Evolutionary conservation across 2,797 vertebrate species (phyloP).

Genomic region (Carcharodon carcharias): DNA sequence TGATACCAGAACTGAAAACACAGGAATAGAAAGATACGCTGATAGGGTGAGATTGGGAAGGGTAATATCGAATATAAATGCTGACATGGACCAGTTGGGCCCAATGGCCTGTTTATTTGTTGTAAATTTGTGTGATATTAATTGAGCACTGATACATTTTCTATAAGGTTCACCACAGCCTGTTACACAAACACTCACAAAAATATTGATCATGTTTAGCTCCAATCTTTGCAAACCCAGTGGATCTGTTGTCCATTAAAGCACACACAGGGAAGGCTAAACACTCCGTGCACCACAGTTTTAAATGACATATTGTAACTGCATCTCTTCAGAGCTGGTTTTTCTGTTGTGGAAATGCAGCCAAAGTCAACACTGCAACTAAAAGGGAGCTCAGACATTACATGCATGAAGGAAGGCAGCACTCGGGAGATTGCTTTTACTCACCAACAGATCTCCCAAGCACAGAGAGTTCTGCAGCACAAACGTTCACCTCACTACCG

Average conservation of each 20-base stretch:
- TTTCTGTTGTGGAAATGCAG: slow-evolving; percentile 14
- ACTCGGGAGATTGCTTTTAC: slow-evolving; percentile 44
- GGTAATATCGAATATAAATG: neutral
- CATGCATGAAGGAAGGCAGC: slow-evolving; percentile 38
- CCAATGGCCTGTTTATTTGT: neutral
- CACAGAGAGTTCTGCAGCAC: slow-evolving; percentile 34
- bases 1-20: neutral
- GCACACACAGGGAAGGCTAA: neutral
- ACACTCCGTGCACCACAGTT: neutral
- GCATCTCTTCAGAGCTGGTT: neutral
- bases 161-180: slow-evolving; percentile 38
- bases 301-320: slow-evolving; percentile 20
- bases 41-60: neutral
- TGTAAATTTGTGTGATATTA: neutral
- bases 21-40: neutral
- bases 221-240: neutral
- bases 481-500: neutral
- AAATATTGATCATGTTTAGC: neutral
- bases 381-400: neutral
- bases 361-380: neutral
- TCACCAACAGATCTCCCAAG: slow-evolving; percentile 50
- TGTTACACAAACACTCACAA: neutral
- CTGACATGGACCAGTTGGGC: neutral
- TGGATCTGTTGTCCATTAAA: neutral
- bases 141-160: neutral